A percentile compares a stretch with the other conserved stretches of the same genome.
Conservation (phyloP, 2,888 invertebrate genomes). For the Hesperia comma region DNA sequence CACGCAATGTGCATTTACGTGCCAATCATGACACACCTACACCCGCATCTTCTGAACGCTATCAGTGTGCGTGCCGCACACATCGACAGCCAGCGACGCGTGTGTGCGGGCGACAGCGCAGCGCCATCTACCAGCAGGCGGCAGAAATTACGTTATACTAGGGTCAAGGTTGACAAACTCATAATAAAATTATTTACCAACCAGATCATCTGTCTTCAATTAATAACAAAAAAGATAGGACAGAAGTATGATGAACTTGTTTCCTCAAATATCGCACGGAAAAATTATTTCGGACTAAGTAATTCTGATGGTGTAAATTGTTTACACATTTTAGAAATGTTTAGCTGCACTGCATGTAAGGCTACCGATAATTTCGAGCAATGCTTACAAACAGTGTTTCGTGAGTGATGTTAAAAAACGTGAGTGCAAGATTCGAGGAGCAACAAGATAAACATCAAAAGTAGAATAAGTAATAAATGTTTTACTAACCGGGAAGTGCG, state of each 20-base stretch:
- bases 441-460: slow-evolving; percentile 45
- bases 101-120: slow-evolving; percentile 64
- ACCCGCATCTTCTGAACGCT: slow-evolving; percentile 41
- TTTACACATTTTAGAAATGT: slow-evolving; percentile 76
- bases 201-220: slow-evolving; percentile 55
- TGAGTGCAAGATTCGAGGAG: slow-evolving; percentile 59
- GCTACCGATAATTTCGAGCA: slow-evolving; percentile 67
- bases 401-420: slow-evolving; percentile 64
- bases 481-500: slow-evolving; percentile 83
- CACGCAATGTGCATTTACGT: slow-evolving; percentile 43
- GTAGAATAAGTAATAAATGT: background rate
- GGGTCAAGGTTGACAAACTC: slow-evolving; percentile 80
- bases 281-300: background rate
- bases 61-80: slow-evolving; percentile 65
- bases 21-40: slow-evolving; percentile 62
- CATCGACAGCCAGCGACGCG: slow-evolving; percentile 46
- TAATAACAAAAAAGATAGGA: slow-evolving; percentile 39
- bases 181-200: slow-evolving; percentile 70
- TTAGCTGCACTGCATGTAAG: slow-evolving; percentile 60
- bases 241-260: slow-evolving; percentile 37
- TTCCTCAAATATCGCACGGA: slow-evolving; percentile 42
- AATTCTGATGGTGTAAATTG: slow-evolving; percentile 47
- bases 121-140: slow-evolving; percentile 73
- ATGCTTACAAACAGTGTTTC: slow-evolving; percentile 73
- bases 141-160: slow-evolving; percentile 50